Conservation (phyloP, 2,888 invertebrate genomes). For the Aphidoletes aphidimyza region DNA sequence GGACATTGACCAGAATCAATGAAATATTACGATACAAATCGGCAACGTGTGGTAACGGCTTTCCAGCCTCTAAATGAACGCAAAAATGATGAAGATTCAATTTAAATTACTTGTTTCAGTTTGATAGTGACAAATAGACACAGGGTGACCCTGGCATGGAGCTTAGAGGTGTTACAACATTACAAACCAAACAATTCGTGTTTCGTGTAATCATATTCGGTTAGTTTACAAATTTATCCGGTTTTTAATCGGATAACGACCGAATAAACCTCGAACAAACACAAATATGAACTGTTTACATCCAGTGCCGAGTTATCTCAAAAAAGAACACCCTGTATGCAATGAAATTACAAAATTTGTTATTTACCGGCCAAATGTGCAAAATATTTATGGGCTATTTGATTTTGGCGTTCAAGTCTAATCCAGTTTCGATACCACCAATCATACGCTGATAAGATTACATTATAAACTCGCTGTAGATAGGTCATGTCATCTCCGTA, state of each 20-base stretch:
- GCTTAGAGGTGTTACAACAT: too few relatives aligned
- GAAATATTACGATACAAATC: constrained; percentile 68
- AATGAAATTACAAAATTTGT: not conserved
- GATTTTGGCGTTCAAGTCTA: constrained; percentile 60
- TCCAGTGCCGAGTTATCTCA: too few relatives aligned
- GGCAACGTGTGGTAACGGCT: constrained; percentile 64
- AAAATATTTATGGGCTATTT: constrained; percentile 54
- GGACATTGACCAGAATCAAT: constrained; percentile 68
- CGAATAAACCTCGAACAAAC: too few relatives aligned
- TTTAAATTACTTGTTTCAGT: too few relatives aligned
- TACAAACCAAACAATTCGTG: too few relatives aligned
- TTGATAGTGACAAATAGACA: too few relatives aligned
- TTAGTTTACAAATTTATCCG: too few relatives aligned
- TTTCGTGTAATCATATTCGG: too few relatives aligned
- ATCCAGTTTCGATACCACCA: constrained; percentile 21
- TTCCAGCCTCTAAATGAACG: constrained; percentile 10
- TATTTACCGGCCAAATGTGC: constrained; percentile 7
- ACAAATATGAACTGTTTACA: too few relatives aligned
- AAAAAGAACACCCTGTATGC: not conserved
- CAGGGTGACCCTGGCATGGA: too few relatives aligned
- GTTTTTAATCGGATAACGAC: too few relatives aligned
- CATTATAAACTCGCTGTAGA: constrained; percentile 64
- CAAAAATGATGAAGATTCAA: too few relatives aligned
- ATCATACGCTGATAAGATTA: constrained; percentile 63
- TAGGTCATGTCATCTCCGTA: constrained; percentile 65